Conservation (phyloP, 2,113 vertebrate species). For the Ceyx cyanopectus region DNA sequence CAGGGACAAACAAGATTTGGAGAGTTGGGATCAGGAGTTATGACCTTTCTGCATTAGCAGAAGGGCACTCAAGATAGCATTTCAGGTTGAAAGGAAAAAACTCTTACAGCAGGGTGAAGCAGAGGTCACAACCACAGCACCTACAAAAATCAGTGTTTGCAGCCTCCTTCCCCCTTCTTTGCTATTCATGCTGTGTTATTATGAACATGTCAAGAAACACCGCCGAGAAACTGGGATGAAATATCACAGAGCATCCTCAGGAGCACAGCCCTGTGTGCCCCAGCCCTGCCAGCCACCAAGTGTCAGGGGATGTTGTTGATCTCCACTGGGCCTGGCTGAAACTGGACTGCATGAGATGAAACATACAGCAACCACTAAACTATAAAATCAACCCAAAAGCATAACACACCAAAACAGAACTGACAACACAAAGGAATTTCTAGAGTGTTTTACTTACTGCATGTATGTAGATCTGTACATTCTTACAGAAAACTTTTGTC, state of each 20-base stretch:
- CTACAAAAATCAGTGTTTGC: accelerated
- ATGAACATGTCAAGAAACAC: neutral
- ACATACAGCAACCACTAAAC: neutral
- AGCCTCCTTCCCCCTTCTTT: neutral
- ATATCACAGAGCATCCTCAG: accelerated
- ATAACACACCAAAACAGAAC: neutral
- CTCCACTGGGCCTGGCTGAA: neutral
- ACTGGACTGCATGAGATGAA: accelerated
- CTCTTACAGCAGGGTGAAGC: neutral
- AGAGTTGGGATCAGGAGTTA: neutral
- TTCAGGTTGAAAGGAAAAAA: neutral
- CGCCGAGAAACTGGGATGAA: neutral
- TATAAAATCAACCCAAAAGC: neutral
- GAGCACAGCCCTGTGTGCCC: neutral
- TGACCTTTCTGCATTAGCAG: accelerated
- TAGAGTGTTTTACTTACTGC: neutral
- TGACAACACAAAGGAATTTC: accelerated
- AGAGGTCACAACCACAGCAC: neutral
- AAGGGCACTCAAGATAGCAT: neutral
- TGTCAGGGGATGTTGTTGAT: neutral
- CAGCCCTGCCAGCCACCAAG: accelerated
- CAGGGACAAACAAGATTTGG: too few species aligned
- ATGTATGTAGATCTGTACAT: neutral
- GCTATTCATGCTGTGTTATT: accelerated
- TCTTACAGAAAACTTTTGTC: neutral